Evolutionary conservation across 2,888 invertebrate species (phyloP).

Genomic region (Anodontia alba): DNA sequence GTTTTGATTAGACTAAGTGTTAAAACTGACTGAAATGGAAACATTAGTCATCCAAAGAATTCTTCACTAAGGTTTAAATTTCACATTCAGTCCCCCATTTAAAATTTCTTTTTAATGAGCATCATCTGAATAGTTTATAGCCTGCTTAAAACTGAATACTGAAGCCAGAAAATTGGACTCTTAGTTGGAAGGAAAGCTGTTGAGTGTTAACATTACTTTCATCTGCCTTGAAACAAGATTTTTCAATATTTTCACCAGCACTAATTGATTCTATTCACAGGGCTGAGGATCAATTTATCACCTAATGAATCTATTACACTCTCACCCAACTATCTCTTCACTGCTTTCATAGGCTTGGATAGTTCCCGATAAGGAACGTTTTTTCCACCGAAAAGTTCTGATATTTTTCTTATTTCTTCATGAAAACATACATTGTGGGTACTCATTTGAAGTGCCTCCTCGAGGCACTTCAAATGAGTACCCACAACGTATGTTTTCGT

Average conservation of each 20-base stretch:
- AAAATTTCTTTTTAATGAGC: slow-evolving; percentile 10
- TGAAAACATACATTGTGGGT: too few relatives aligned
- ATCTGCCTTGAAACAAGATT: slow-evolving; percentile 1
- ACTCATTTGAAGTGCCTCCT: too few relatives aligned
- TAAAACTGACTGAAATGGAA: not conserved
- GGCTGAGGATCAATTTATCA: slow-evolving; percentile 3
- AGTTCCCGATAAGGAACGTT: too few relatives aligned
- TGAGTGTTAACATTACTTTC: not conserved
- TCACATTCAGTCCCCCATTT: slow-evolving; percentile 3
- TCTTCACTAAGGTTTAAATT: not conserved
- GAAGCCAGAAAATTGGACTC: not conserved
- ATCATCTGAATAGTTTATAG: not conserved
- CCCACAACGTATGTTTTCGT: too few relatives aligned
- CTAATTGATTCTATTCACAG: slow-evolving; percentile 13
- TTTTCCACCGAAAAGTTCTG: too few relatives aligned
- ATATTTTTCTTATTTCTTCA: too few relatives aligned
- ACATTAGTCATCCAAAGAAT: not conserved
- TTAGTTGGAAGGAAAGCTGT: not conserved
- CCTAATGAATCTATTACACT: slow-evolving; percentile 7
- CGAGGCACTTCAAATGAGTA: too few relatives aligned
- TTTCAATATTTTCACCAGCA: slow-evolving; percentile 6
- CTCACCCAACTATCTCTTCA: not conserved
- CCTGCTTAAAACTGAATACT: not conserved
- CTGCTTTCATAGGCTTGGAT: slow-evolving; percentile 9
- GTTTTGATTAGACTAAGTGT: too few relatives aligned